phyloP scores from a whole-genome alignment of 30 jellyfish, hydroid and myxozoan genomes.

The Aurelia sp. region DNA sequence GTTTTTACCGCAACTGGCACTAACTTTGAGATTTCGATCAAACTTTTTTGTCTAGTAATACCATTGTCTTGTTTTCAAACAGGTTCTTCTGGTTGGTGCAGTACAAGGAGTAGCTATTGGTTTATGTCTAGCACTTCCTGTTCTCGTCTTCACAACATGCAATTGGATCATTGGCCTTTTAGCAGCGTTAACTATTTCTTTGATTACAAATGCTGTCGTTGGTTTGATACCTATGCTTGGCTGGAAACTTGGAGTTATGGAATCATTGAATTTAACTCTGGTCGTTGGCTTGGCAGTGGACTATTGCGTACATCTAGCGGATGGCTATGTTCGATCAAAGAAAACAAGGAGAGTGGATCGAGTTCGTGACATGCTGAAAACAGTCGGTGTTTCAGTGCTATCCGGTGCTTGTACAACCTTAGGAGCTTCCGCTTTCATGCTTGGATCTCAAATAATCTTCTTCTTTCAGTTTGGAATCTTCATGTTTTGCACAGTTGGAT shows the following conservation, averaged over 20 bases:
- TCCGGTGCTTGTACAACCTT: slow-evolving; percentile 97
- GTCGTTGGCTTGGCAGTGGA: slow-evolving; percentile 98
- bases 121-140: slow-evolving; percentile 88
- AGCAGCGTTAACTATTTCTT: slow-evolving; percentile 88
- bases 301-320: slow-evolving; percentile 96
- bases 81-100: slow-evolving; percentile 97
- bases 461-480: slow-evolving; percentile 93
- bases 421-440: slow-evolving; percentile 98
- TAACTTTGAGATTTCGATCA: too few relatives aligned
- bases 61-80: not conserved
- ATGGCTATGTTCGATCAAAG: slow-evolving; percentile 92
- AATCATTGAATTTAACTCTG: slow-evolving; percentile 89
- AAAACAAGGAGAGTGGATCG: slow-evolving; percentile 78
- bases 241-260: slow-evolving; percentile 98
- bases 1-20: too few relatives aligned
- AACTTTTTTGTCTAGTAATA: too few relatives aligned
- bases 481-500: slow-evolving; percentile 96
- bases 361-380: slow-evolving; percentile 87
- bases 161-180: slow-evolving; percentile 94
- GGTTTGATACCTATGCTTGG: slow-evolving; percentile 96
- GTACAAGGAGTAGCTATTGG: slow-evolving; percentile 91
- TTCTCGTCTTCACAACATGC: slow-evolving; percentile 89
- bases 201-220: slow-evolving; percentile 92
- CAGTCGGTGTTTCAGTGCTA: slow-evolving; percentile 93
- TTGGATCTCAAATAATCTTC: slow-evolving; percentile 88